Percentiles rank a stretch among this genome's conserved stretches.
These are phyloP conservation scores for Pocillopora meandrina DNA, from an alignment of 92 coral and sea anemone genomes.

Conservation along the genomic window DNA sequence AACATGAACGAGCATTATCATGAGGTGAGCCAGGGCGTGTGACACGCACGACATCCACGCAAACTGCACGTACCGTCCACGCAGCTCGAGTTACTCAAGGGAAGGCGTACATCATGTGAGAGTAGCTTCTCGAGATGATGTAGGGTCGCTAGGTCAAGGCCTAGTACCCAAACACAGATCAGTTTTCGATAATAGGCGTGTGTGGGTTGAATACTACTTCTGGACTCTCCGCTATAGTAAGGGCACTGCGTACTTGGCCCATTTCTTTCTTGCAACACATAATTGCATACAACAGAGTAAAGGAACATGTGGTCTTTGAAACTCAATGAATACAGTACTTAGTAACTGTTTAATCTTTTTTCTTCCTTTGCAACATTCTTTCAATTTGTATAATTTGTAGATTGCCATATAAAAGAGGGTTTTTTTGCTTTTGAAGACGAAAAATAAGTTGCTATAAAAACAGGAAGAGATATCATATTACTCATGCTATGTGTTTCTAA, in stretches of 20 bases:
- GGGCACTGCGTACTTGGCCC: neutral
- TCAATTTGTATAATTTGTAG: too few relatives aligned
- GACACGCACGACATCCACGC: neutral
- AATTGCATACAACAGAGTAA: neutral
- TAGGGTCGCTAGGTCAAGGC: constrained; percentile 1
- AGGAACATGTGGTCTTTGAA: too few relatives aligned
- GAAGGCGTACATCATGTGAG: neutral
- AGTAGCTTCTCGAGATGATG: neutral
- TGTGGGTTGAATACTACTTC: neutral
- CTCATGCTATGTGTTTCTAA: neutral
- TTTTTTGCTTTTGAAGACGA: too few relatives aligned
- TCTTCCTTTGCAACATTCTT: too few relatives aligned
- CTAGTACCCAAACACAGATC: neutral
- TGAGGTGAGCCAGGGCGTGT: neutral
- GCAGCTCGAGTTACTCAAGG: neutral
- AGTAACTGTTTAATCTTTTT: too few relatives aligned
- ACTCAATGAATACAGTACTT: too few relatives aligned
- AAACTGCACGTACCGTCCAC: neutral
- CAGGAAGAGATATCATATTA: neutral
- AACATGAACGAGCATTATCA: neutral
- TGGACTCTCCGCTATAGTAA: neutral
- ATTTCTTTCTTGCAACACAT: neutral
- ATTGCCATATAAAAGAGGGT: too few relatives aligned
- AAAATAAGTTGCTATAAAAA: too few relatives aligned
- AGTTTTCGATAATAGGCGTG: neutral